phyloP scores from a whole-genome alignment of 2,888 invertebrate species.

The Ophion ventricosus region DNA sequence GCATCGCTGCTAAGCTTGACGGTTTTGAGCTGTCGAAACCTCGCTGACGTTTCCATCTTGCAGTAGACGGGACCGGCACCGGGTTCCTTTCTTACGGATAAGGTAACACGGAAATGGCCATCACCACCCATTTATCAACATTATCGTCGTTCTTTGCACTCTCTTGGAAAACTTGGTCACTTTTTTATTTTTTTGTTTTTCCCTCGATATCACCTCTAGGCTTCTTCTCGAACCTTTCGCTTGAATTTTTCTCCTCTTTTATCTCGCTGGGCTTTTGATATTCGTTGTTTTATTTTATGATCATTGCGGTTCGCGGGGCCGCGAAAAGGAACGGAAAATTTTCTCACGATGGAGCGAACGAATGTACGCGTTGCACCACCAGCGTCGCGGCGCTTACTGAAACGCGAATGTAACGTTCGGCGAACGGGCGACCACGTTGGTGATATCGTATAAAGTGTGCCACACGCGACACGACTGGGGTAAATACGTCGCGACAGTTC shows the following conservation, averaged over 20 bases:
- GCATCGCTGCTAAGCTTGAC: constrained; percentile 85
- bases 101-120: constrained; percentile 83
- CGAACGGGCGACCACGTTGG: neutral
- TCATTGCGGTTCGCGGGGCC: neutral
- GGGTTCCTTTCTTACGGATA: constrained; percentile 84
- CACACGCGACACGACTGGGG: neutral
- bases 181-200: too few species aligned
- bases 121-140: constrained; percentile 76
- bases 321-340: too few species aligned
- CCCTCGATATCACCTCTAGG: too few species aligned
- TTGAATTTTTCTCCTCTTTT: too few species aligned
- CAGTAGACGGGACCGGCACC: constrained; percentile 84
- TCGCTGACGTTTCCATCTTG: constrained; percentile 85
- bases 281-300: neutral
- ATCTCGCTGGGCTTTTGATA: neutral
- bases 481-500: too few species aligned
- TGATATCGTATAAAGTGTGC: neutral
- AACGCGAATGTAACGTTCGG: constrained; percentile 7
- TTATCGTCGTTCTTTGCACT: constrained; percentile 54
- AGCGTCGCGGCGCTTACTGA: constrained; percentile 80
- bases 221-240: too few species aligned
- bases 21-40: constrained; percentile 85
- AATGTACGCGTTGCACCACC: constrained; percentile 71
- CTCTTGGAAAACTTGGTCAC: constrained; percentile 35
- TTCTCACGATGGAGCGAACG: constrained; percentile 3